These are phyloP conservation scores for Planiliza haematocheilus DNA, from an alignment of 2,113 vertebrate species.

Conservation along the genomic window DNA sequence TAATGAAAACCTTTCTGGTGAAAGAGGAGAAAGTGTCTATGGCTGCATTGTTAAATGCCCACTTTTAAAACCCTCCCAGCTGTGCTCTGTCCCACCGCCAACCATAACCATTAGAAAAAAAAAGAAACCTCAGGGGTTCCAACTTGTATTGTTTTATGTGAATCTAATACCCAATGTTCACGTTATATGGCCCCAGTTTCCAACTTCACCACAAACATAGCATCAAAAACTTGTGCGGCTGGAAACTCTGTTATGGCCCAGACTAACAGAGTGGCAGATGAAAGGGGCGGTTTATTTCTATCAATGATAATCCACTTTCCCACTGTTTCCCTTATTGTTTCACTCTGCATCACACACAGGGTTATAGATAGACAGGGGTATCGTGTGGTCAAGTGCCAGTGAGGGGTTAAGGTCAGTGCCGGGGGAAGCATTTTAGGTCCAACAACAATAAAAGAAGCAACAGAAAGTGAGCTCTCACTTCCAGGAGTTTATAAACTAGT, in stretches of 20 bases:
- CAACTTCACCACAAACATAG: slow-evolving; percentile 56
- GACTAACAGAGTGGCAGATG: slow-evolving; percentile 36
- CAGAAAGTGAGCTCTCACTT: slow-evolving; percentile 34
- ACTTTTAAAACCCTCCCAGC: slow-evolving; percentile 73
- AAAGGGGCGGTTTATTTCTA: slow-evolving; percentile 61
- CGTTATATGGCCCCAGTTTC: slow-evolving; percentile 64
- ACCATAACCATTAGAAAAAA: slow-evolving; percentile 62
- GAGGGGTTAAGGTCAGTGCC: slow-evolving; percentile 22
- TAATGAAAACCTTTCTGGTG: slow-evolving; percentile 72
- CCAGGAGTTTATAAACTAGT: slow-evolving; percentile 34
- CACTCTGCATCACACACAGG: slow-evolving; percentile 23
- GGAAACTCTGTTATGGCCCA: slow-evolving; percentile 65
- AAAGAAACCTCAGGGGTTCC: slow-evolving; percentile 48
- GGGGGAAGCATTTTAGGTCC: slow-evolving; percentile 18
- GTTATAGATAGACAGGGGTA: slow-evolving; percentile 31
- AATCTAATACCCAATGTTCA: slow-evolving; percentile 73
- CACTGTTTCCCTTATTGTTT: slow-evolving; percentile 42
- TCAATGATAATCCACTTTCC: slow-evolving; percentile 65
- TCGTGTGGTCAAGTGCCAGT: slow-evolving; percentile 31
- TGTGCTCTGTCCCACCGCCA: slow-evolving; percentile 69
- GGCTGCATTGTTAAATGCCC: slow-evolving; percentile 71
- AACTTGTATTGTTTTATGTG: slow-evolving; percentile 75
- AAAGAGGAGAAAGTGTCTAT: slow-evolving; percentile 56
- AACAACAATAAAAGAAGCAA: slow-evolving; percentile 50
- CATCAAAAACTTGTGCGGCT: slow-evolving; percentile 56